Evolutionary conservation across 2,888 invertebrate species (phyloP), one percentile per base, ranked within the genome.

Genomic region (Invenusta paracnida): DNA sequence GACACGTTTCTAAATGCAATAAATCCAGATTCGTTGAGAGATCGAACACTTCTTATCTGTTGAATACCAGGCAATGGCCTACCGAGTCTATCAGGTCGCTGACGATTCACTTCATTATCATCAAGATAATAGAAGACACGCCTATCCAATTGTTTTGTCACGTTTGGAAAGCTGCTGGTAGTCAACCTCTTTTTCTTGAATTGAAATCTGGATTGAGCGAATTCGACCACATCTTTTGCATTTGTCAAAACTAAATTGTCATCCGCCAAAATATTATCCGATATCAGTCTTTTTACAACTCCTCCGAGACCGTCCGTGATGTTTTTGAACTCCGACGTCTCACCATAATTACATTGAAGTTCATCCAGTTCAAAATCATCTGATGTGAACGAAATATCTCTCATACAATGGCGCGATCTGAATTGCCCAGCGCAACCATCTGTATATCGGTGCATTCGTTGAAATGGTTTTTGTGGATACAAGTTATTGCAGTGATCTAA

Each of bases 361-460:
- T 73, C 73, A 13, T 5, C 25, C 5, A 73, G 11, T 5, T 23
- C 27, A 25, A 73, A 23, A 73, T 73, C 73, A n/a, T 13, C 2
- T 23, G 73, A 5, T 23, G 73, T 5, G 73, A 5, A 73, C 5
- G 25, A 73, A 73, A 23, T 73, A 23, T 73, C 73, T 73, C 73
- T 73, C 5, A 73, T n/a, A 25, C 73, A 73, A 73, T 73, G 73
- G 2, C 73, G 27, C 25, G 73, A 73, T n/a, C 27, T 5, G 23
- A 73, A 73, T 73, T 73, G 73, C 11, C 73, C 27, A 73, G 73
- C 73, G 25, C 73, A 73, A 23, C 23, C 73, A 73, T 73, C 25
- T 73, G 73, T 73, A 23, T 73, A 73, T n/a, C 73, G 73, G 73
- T 73, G 73, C 17, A 73, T 5, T 5, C 73, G 73, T 73, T 73